Evolutionary conservation across 2,888 invertebrate species (phyloP), one percentile per base, ranked within the genome.

Genomic region (Agonum fuliginosum): DNA sequence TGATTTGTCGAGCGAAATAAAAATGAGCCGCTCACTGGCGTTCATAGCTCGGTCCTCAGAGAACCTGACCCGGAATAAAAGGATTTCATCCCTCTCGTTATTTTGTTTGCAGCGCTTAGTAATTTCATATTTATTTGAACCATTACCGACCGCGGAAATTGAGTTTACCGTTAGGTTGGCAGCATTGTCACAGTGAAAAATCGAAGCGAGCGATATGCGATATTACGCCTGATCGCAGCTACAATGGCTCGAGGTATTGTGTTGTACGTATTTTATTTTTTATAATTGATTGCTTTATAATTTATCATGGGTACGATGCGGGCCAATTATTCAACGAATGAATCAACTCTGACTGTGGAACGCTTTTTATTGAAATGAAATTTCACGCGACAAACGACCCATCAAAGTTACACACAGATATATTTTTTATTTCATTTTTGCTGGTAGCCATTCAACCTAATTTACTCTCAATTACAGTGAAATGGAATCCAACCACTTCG

Each of bases 51-150:
- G 41, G 12, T 46, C 19, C 46, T 46, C 46, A 46, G 17, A 46
- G 46, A 17, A 46, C 6, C 3, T 54, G 54, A 54, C 54, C 54
- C 27, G 54, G 12, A 54, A 54, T 54, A 54, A 54, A 54, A 14
- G 14, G 54, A 54, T 54, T 27, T 27, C 46, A 17, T 5, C 54
- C 27, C 12, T 46, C 37, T 37, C 37, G 46, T 46, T 46, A 46
- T 46, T 46, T 46, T 54, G 54, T 54, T 54, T 54, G 54, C 27
- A 14, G 6, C 54, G 54, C 54, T 24, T 54, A 54, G 8, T 54
- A 54, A 54, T 54, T 54, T 27, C 54, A 54, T 27, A 54, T 54
- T 54, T 54, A 54, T 54, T 54, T 27, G 54, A 54, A 27, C 24
- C 27, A 54, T 54, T 54, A 54, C 54, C 17, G 12, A 14, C 17